Evolutionary conservation across 2,888 invertebrate genomes (phyloP).

Genomic region (Neoscelio sp.): DNA sequence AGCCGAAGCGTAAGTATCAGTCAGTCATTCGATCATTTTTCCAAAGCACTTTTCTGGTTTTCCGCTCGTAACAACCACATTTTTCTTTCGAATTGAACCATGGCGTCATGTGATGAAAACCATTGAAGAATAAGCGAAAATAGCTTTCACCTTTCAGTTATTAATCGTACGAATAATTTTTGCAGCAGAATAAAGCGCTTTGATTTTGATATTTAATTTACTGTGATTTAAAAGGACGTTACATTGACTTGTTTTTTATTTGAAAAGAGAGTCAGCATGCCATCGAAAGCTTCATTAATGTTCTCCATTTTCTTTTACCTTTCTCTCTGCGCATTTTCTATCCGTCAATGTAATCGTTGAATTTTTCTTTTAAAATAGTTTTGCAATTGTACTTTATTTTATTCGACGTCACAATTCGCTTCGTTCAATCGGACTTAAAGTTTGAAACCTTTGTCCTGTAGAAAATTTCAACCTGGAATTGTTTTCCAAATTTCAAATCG

Average conservation of each 20-base stretch:
- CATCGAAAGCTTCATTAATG: constrained; percentile 2
- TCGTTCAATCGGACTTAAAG: constrained; percentile 37
- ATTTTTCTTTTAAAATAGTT: constrained; percentile 1
- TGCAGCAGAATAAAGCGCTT: too few relatives aligned
- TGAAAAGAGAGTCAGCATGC: too few relatives aligned
- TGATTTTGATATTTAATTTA: too few relatives aligned
- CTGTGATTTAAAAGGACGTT: too few relatives aligned
- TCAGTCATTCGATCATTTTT: not conserved
- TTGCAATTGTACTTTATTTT: not conserved
- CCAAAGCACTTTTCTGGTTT: not conserved
- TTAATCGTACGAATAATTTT: too few relatives aligned
- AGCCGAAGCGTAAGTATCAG: constrained; percentile 90
- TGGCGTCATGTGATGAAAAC: constrained; percentile 22
- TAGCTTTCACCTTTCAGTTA: constrained; percentile 1
- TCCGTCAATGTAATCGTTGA: too few relatives aligned
- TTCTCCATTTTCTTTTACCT: not conserved
- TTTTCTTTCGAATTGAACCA: constrained; percentile 25
- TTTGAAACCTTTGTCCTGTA: not conserved
- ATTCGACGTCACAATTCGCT: constrained; percentile 31
- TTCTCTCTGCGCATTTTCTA: not conserved
- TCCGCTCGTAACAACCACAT: not conserved
- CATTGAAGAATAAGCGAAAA: too few relatives aligned
- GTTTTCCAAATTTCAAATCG: not conserved
- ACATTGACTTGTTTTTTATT: too few relatives aligned
- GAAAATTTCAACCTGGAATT: constrained; percentile 10